Evolutionary conservation across 2,888 invertebrate species (phyloP).

Genomic region (Erpobdella octoculata): DNA sequence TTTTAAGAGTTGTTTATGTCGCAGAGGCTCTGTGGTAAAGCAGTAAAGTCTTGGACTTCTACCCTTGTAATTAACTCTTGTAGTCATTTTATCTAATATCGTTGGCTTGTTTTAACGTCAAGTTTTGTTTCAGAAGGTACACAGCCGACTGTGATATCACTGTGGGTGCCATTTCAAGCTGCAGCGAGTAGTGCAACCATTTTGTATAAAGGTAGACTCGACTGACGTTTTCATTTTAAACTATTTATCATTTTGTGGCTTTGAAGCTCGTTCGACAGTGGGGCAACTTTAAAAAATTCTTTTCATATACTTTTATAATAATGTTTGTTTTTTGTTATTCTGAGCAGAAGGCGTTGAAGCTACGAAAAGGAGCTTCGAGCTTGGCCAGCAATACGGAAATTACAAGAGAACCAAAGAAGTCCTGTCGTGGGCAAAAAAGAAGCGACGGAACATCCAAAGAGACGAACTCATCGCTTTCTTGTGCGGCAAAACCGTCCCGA

Average conservation of each 20-base stretch:
- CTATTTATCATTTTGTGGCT: not conserved
- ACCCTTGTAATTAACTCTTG: no score
- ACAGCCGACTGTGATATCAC: constrained; percentile 28
- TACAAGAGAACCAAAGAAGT: constrained; percentile 68
- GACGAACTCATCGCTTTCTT: constrained; percentile 71
- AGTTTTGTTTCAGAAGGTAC: constrained; percentile 28
- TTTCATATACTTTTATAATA: not conserved
- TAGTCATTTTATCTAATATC: no score
- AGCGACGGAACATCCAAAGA: constrained; percentile 63
- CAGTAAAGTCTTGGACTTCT: no score
- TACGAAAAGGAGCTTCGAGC: constrained; percentile 62
- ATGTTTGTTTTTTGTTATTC: not conserved
- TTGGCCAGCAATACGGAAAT: constrained; percentile 66
- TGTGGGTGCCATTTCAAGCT: constrained; percentile 39
- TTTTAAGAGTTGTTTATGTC: no score
- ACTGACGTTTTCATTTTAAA: not conserved
- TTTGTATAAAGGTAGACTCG: constrained; percentile 37
- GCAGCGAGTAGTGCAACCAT: constrained; percentile 37
- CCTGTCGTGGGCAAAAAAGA: constrained; percentile 67
- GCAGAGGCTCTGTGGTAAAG: no score
- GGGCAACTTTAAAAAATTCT: not conserved
- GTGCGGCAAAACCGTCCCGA: constrained; percentile 61
- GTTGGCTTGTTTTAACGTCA: no score
- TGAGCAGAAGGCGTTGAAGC: constrained; percentile 66
- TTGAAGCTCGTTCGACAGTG: not conserved